Base-by-base conservation (phyloP, 2,113 vertebrate genomes). In the Alectura lathami region DNA sequence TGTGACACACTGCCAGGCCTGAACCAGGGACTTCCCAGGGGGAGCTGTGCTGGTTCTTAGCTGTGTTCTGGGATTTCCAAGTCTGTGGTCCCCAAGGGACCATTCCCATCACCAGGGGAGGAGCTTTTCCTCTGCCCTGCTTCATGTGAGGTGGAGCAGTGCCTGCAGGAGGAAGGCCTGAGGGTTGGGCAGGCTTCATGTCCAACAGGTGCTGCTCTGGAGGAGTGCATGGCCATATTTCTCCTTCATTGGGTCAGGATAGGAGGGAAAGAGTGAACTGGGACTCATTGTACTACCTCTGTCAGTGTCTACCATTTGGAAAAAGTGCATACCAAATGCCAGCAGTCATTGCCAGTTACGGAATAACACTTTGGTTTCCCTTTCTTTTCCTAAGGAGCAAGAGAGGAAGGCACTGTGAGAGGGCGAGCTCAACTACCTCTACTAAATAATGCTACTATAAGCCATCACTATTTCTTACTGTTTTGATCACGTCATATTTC, bases 151-250 rank as follows among this genome's bases (percentile, higher is more conserved):
- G 8, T 54, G 76, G 32, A 86, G 69, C 47, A 59, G 57, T 0
- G 4, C 47, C 10, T 81, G 57, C 18, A 26, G 43, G 29, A 56
- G 0, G 1, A 12, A 30, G 6, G 10, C 17, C 12, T 1, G 0
- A 57, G 14, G 23, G 18, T 21, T 20, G 16, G 48, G 48, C 13
- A 32, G 42, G 38, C 8, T 57, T 68, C 5, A 3, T 34, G 18
- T 42, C 26, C 23, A 75, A 69, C 0, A 1, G 24, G 13, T 43
- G 34, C 7, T 2, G 11, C 38, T 59, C 51, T 73, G 62, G 40
- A 48, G 76, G 63, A 89, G 32, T 8, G 5, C 9, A 8, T 22
- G 30, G 38, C 62, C 2, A 0, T 1, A 0, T 75, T 80, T 75
- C 32, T n/a, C 45, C 40, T 82, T 64, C 30, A 40, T 50, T 1